Percentiles rank a stretch among this genome's conserved stretches.
Conservation (phyloP, 1,140 invertebrate genomes). For the Nephila pilipes region DNA sequence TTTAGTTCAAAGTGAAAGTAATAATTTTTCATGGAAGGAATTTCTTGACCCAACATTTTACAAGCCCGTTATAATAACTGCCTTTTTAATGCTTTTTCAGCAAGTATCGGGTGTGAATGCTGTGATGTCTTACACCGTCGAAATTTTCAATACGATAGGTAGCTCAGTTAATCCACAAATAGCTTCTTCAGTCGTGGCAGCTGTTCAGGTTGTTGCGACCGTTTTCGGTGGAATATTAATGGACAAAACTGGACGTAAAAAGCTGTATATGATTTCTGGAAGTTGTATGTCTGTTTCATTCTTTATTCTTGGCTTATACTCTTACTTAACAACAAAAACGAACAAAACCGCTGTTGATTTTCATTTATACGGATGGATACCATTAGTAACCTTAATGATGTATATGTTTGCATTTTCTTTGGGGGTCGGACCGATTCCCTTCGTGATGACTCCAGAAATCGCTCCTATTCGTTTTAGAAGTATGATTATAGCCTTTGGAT, state of each 20-base stretch:
- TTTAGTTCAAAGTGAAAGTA: background rate
- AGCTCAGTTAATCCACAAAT: conserved; percentile 84
- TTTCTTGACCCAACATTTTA: conserved; percentile 22
- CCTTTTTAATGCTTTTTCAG: conserved; percentile 96
- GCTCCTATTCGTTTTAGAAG: conserved; percentile 87
- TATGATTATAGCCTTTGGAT: conserved; percentile 88
- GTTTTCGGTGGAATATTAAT: conserved; percentile 91
- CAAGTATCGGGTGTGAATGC: conserved; percentile 96
- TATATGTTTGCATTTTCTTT: conserved; percentile 85
- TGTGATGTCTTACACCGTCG: conserved; percentile 94
- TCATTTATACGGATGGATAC: conserved; percentile 81
- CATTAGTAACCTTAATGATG: conserved; percentile 83
- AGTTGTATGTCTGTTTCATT: conserved; percentile 83
- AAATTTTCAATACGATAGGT: conserved; percentile 88
- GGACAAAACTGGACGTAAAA: conserved; percentile 91
- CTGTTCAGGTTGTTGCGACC: conserved; percentile 93
- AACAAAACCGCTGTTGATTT: background rate
- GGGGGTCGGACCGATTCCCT: conserved; percentile 91
- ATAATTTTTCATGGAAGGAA: background rate
- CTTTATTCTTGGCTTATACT: conserved; percentile 84
- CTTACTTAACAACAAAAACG: background rate
- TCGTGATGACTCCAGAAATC: conserved; percentile 88
- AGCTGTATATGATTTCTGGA: conserved; percentile 89
- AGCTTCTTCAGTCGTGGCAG: conserved; percentile 91
- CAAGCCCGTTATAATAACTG: conserved; percentile 84